These are phyloP conservation scores for Acromyrmex echinatior DNA, from an alignment of 1,140 invertebrate genomes.

Conservation along the genomic window DNA sequence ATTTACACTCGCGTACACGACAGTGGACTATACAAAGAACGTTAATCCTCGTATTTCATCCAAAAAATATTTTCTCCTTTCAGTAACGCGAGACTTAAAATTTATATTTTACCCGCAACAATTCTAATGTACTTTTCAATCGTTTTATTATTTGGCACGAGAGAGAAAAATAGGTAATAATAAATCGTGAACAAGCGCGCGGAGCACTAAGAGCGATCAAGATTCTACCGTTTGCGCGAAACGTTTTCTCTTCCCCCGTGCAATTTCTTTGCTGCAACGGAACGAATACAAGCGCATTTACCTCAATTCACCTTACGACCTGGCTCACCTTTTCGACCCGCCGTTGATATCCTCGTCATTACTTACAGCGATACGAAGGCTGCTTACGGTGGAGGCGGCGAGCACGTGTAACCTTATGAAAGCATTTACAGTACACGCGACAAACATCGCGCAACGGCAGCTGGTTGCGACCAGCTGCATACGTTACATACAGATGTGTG, in stretches of 20 bases:
- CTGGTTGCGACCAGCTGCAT: constrained; percentile 39
- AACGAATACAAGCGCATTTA: constrained; percentile 37
- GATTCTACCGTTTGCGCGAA: constrained; percentile 2
- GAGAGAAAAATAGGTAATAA: neutral
- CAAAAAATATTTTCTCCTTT: neutral
- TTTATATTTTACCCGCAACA: neutral
- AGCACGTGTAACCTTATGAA: constrained; percentile 53
- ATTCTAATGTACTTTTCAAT: neutral
- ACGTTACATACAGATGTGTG: constrained; percentile 40
- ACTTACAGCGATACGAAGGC: constrained; percentile 28
- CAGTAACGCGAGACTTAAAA: neutral
- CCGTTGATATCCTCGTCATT: constrained; percentile 51
- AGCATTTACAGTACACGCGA: constrained; percentile 39
- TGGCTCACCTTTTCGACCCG: constrained; percentile 14
- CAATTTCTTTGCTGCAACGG: constrained; percentile 10
- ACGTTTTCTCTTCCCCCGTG: neutral
- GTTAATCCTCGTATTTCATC: neutral
- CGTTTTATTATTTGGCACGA: neutral
- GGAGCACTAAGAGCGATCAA: neutral
- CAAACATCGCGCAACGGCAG: constrained; percentile 16
- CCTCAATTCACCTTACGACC: constrained; percentile 33
- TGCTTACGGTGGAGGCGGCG: neutral
- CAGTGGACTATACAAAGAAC: neutral
- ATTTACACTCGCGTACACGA: neutral
- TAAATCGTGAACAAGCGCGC: neutral